phyloP scores from a whole-genome alignment of 2,113 vertebrate species.

The Baryphthengus martii region DNA sequence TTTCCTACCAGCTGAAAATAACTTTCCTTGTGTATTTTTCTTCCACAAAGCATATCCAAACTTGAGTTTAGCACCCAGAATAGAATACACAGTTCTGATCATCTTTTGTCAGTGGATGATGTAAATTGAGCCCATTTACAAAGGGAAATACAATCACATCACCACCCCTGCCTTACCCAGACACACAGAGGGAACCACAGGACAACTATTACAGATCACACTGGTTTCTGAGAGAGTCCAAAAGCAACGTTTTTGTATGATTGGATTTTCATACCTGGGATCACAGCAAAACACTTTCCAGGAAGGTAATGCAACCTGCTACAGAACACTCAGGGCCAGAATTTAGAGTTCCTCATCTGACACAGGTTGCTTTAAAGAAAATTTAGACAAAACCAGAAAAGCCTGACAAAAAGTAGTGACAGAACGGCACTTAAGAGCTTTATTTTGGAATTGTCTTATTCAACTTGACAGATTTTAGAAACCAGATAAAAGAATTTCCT shows the following conservation, averaged over 20 bases:
- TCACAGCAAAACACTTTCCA: not conserved
- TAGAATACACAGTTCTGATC: not conserved
- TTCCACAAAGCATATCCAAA: not conserved
- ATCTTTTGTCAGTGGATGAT: not conserved
- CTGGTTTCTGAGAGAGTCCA: not conserved
- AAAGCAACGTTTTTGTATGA: rapidly evolving
- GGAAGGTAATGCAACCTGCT: not conserved
- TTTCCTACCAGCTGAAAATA: not conserved
- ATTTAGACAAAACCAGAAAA: not conserved
- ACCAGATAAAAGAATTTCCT: not conserved
- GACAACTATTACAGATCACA: not conserved
- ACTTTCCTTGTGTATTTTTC: not conserved
- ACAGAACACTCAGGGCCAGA: not conserved
- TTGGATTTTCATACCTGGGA: not conserved
- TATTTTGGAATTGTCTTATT: not conserved
- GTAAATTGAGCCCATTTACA: not conserved
- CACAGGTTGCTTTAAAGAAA: not conserved
- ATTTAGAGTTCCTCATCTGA: not conserved
- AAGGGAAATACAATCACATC: not conserved
- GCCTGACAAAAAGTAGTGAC: not conserved
- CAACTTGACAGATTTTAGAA: not conserved
- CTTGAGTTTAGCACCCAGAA: not conserved
- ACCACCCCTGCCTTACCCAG: not conserved
- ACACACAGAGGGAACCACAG: not conserved
- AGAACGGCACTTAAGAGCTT: not conserved